Percentiles rank a stretch among this genome's conserved stretches.
These are phyloP conservation scores for Nymphicus hollandicus DNA, from an alignment of 2,113 vertebrate genomes.

Conservation along the genomic window DNA sequence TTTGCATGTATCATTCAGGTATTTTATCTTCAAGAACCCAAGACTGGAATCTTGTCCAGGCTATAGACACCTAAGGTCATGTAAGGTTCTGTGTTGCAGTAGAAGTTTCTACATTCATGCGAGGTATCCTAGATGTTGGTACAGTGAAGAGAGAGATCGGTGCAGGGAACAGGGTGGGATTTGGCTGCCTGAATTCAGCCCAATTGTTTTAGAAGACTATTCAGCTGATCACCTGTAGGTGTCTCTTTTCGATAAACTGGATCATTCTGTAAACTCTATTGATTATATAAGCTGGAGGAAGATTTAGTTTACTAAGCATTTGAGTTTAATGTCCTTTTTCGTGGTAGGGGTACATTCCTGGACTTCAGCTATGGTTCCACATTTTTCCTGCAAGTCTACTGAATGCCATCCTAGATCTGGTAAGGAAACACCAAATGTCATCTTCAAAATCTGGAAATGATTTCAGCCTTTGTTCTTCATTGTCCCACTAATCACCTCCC, in stretches of 20 bases:
- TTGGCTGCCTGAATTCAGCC: neutral
- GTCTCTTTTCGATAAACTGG: neutral
- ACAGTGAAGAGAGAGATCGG: neutral
- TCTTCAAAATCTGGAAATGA: neutral
- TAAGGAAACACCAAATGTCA: neutral
- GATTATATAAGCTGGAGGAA: neutral
- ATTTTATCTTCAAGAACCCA: neutral
- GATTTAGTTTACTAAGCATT: neutral
- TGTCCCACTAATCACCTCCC: neutral
- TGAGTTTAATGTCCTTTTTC: neutral
- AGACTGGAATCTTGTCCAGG: neutral
- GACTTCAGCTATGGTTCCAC: neutral
- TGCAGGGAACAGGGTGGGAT: neutral
- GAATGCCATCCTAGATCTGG: neutral
- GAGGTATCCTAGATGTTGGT: neutral
- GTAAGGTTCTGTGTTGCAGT: neutral
- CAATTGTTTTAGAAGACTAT: neutral
- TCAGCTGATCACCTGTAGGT: neutral
- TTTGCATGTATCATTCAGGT: neutral
- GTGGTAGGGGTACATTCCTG: neutral
- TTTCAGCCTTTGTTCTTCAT: neutral
- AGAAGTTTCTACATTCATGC: fast-evolving
- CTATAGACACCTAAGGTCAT: neutral
- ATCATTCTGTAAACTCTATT: neutral
- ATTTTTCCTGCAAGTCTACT: neutral